These are phyloP conservation scores for Elgonia sp. DNA, from an alignment of 2,888 invertebrate species.

Conservation along the genomic window DNA sequence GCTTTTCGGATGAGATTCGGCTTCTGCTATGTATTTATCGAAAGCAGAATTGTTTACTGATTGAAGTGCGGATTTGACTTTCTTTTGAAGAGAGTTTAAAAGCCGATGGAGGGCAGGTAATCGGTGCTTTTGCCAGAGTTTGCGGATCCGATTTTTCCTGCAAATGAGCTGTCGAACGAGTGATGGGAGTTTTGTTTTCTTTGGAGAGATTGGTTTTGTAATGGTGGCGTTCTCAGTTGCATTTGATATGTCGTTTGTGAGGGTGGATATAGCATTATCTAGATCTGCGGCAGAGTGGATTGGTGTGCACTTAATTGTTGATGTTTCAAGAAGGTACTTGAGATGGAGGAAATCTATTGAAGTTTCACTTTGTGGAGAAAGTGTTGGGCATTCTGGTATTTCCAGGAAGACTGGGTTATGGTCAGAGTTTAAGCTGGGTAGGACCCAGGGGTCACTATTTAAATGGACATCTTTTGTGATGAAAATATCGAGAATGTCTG, in stretches of 20 bases:
- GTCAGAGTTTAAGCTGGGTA: background rate
- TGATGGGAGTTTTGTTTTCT: background rate
- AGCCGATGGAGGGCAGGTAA: too few species aligned
- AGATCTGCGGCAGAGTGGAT: background rate
- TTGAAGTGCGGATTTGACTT: background rate
- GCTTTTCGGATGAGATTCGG: background rate
- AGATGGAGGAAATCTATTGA: background rate
- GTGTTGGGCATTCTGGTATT: too few species aligned
- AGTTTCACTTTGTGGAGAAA: background rate
- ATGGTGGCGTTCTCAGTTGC: background rate
- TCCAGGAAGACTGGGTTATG: constrained; percentile 4
- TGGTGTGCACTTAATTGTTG: background rate
- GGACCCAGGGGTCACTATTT: background rate
- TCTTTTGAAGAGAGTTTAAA: background rate
- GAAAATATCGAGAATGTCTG: constrained; percentile 56
- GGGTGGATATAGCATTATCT: too few species aligned
- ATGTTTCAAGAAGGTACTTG: background rate
- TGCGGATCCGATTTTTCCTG: background rate
- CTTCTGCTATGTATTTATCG: background rate
- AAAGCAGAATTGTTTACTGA: background rate
- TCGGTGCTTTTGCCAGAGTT: background rate
- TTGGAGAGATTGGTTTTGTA: background rate
- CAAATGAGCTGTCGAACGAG: background rate
- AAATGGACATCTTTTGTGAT: constrained; percentile 27
- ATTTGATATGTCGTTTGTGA: too few species aligned